Conservation (phyloP, 2,797 vertebrate genomes). For the Pelobates cultripes region DNA sequence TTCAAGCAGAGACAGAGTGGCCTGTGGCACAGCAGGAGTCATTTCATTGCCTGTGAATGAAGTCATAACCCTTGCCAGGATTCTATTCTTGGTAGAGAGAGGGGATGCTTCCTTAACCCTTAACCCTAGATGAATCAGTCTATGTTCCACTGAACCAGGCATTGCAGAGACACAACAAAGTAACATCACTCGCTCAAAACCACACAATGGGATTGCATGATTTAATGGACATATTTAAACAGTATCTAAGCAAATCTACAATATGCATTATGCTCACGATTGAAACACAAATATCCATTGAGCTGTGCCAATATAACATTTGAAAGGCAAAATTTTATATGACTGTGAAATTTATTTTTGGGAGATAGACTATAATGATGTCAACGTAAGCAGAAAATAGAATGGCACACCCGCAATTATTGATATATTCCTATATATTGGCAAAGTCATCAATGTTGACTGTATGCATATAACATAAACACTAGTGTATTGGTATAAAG, state of each 20-base stretch:
- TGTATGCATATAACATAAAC: no score
- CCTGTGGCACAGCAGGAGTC: conserved; percentile 50
- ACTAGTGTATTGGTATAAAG: no score
- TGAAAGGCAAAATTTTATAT: no score
- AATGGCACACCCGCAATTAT: no score
- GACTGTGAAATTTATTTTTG: no score
- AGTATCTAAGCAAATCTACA: neutral
- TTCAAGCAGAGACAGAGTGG: conserved; percentile 58
- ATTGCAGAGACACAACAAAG: conserved; percentile 26
- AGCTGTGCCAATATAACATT: no score
- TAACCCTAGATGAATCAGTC: conserved; percentile 36
- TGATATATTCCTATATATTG: no score
- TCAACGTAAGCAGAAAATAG: no score
- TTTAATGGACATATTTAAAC: neutral
- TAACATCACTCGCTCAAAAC: conserved; percentile 13
- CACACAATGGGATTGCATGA: neutral
- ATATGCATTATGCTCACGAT: neutral
- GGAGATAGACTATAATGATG: no score
- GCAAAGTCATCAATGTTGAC: no score
- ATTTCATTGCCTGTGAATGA: conserved; percentile 41
- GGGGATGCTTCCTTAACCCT: conserved; percentile 52
- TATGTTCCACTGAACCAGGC: conserved; percentile 26
- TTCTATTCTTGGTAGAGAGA: conserved; percentile 52
- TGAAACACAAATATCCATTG: neutral
- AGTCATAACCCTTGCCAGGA: conserved; percentile 58